Base-by-base conservation (phyloP, 2,888 invertebrate species). In the Brenthis daphne region DNA sequence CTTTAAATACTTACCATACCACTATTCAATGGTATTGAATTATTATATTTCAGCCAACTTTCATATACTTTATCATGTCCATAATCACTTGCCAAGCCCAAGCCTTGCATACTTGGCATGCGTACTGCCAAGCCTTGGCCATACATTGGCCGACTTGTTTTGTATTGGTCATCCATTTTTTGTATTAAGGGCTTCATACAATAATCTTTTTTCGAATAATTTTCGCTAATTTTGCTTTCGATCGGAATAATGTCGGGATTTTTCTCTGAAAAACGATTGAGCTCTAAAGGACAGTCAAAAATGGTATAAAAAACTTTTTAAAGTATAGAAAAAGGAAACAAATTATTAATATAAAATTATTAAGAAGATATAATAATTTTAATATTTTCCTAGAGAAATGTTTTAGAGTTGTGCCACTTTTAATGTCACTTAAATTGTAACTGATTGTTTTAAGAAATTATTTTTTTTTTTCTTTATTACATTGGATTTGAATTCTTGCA, bases 41-140 rank as follows among this genome's bases (percentile, higher is more conserved):
- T 91, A 67, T 92, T 92, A 80, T 92, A 86, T 85, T 94, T 90
- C 88, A 94, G 74, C 92, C 93, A 91, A 87, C 94, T 87, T 79
- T 93, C 86, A 80, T 93, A 90, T 72, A 94, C 88, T 73, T 92
- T 87, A 73, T 92, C 37, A 43, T 43, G 37, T 8, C 37, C 11
- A 43, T 43, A 43, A 8, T 43, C 86, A 82, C 89, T 88, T 0
- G 86, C 85, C 58, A 77, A 76, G 73, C 89, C 87, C 53, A 89
- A 88, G 20, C 89, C 89, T 81, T 86, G 75, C 88, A 89, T 0
- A 84, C 80, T 43, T 89, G 89, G 47, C 85, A 60, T 50, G 33
- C 86, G 67, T 88, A 88, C 55, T 90, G 89, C 70, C 14, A 14
- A 33, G 16, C 53, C n/a, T 43, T 53, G 63, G 1, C 37, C 60